Percentiles rank a stretch among this genome's conserved stretches.
These are phyloP conservation scores for Pionites leucogaster DNA, from an alignment of 2,113 vertebrate species.

Conservation along the genomic window DNA sequence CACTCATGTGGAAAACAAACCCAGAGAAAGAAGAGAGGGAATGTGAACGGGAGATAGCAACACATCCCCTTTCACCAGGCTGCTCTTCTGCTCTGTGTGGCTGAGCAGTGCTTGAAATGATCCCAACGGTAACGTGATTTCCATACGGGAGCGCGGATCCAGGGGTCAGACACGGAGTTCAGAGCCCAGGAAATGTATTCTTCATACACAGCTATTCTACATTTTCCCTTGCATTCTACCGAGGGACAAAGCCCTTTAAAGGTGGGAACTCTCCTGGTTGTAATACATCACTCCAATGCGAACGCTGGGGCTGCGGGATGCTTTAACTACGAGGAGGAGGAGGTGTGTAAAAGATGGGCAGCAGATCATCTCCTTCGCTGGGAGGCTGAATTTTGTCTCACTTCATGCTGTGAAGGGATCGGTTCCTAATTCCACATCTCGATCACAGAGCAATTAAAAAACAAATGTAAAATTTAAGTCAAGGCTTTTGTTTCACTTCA, in stretches of 20 bases:
- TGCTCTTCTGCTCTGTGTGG: not conserved
- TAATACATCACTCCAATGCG: rapidly evolving
- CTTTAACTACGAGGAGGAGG: rapidly evolving
- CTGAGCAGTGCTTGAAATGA: not conserved
- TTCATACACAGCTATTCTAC: not conserved
- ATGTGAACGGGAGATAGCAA: slow-evolving; percentile 40
- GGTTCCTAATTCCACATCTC: not conserved
- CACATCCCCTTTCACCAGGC: not conserved
- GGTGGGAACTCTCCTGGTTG: not conserved
- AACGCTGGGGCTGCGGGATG: rapidly evolving
- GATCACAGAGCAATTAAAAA: not conserved
- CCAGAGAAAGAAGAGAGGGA: slow-evolving; percentile 33
- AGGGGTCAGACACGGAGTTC: not conserved
- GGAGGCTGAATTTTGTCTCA: not conserved
- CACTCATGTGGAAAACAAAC: slow-evolving; percentile 80
- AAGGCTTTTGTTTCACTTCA: not conserved
- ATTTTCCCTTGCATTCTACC: not conserved
- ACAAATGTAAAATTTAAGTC: not conserved
- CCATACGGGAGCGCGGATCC: rapidly evolving
- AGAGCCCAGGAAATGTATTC: slow-evolving; percentile 10
- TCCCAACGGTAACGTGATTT: not conserved
- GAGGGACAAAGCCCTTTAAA: not conserved
- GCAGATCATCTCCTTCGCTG: rapidly evolving
- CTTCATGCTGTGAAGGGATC: not conserved
- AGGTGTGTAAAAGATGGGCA: not conserved